These are phyloP conservation scores for Mormyrus iriodes DNA, from an alignment of 2,113 vertebrate genomes.

Conservation along the genomic window DNA sequence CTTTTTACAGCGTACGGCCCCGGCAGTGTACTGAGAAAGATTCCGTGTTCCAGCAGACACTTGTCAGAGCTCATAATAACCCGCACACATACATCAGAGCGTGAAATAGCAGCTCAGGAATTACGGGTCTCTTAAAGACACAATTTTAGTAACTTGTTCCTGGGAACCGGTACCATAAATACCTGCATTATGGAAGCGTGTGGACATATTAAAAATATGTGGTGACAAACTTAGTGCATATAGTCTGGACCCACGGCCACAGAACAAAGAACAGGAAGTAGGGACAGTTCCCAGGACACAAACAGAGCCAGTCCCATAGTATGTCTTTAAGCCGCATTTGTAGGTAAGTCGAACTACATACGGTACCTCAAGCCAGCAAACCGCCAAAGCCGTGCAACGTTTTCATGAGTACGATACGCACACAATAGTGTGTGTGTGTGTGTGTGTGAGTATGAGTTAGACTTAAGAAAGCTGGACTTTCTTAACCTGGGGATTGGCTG, in stretches of 20 bases:
- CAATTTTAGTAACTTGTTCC: background rate
- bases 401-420: no score
- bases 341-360: background rate
- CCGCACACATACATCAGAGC: background rate
- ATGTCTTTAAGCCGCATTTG: background rate
- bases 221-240: background rate
- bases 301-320: background rate
- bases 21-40: background rate
- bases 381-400: no score
- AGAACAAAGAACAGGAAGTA: background rate
- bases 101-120: background rate
- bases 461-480: no score
- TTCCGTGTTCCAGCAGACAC: background rate
- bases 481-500: no score
- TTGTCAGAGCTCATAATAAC: background rate
- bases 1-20: background rate
- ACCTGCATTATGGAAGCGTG: background rate
- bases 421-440: no score
- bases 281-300: conserved; percentile 23
- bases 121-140: background rate
- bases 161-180: background rate
- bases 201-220: background rate
- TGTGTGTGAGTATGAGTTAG: no score
- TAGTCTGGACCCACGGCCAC: background rate
- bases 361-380: no score